Evolutionary conservation across 2,888 invertebrate species (phyloP), one percentile per base, ranked within the genome.

Genomic region (Orthosia incerta): DNA sequence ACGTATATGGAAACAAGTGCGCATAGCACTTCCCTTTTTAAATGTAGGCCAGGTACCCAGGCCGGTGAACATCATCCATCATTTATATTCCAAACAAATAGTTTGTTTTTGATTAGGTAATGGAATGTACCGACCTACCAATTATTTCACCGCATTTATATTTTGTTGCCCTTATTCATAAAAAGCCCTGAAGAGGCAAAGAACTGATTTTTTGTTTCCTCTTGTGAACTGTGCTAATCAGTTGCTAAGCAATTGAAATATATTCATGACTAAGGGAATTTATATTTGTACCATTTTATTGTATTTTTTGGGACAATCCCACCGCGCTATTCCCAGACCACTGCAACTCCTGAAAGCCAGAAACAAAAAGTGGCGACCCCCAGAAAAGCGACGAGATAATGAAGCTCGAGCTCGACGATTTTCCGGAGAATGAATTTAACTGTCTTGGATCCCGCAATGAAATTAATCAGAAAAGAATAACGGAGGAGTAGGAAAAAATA

Each of bases 1-100:
- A 70, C 73, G 18, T 79, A 79, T 67, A 86, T 73, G 82, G 63
- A 77, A 80, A 76, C 76, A 63, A 73, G 71, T 68, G 59, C 69
- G 48, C 65, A 72, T 79, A 75, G 60, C 76, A 74, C 76, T 71
- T 74, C 79, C 77, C 55, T 80, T 74, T 74, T 75, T 20, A 69
- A 78, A 77, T 73, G 79, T 61, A 83, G 64, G 71, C 53, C 70
- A 74, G 74, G 60, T 60, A 72, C 67, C 64, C 55, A 74, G 59
- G 55, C 56, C 51, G 20, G 59, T 55, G 57, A 71, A 67, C 61
- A 74, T 71, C 63, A 71, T 77, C 57, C 61, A 79, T 77, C 59
- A 71, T 80, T 77, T 71, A 55, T 63, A 63, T 67, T 74, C 70
- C 18, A 63, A 74, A 23, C 67, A 63, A 79, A 74, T 76, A 71